Percentiles rank a stretch among this genome's conserved stretches.
Conservation (phyloP, 2,888 invertebrate genomes). For the Drosophila imparisetae region DNA sequence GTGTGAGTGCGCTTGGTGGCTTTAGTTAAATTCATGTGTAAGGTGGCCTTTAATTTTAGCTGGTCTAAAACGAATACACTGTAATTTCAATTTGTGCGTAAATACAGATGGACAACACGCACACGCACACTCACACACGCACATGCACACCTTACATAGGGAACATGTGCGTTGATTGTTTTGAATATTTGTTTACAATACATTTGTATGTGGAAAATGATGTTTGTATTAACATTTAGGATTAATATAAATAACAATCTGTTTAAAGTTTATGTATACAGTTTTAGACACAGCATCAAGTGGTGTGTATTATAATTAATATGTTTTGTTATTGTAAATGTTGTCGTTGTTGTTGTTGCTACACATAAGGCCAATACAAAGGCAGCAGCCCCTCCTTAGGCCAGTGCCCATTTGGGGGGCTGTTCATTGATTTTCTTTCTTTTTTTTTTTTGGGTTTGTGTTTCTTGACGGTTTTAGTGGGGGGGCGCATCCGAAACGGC, state of each 20-base stretch:
- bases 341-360: constrained; percentile 27
- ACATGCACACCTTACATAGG: constrained; percentile 7
- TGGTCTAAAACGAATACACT: constrained; percentile 15
- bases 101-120: neutral
- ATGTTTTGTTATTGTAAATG: constrained; percentile 18
- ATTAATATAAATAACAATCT: constrained; percentile 46
- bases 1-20: constrained; percentile 7
- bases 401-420: constrained; percentile 1
- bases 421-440: neutral
- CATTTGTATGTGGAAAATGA: constrained; percentile 28
- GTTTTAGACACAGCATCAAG: constrained; percentile 47
- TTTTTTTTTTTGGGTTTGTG: constrained; percentile 1
- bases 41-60: constrained; percentile 9
- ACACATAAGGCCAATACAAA: constrained; percentile 49
- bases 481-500: constrained; percentile 41
- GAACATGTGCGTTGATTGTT: constrained; percentile 40
- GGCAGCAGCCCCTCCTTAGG: constrained; percentile 31
- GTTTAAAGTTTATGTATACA: constrained; percentile 18
- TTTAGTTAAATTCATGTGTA: constrained; percentile 15
- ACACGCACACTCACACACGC: constrained; percentile 4
- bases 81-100: constrained; percentile 18
- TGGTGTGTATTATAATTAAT: constrained; percentile 6
- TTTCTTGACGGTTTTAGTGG: constrained; percentile 24
- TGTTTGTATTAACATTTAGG: constrained; percentile 42
- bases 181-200: constrained; percentile 43